Evolutionary conservation across 1,140 invertebrate species (phyloP), one percentile per base, ranked within the genome.

Genomic region (Drosophila dunni): DNA sequence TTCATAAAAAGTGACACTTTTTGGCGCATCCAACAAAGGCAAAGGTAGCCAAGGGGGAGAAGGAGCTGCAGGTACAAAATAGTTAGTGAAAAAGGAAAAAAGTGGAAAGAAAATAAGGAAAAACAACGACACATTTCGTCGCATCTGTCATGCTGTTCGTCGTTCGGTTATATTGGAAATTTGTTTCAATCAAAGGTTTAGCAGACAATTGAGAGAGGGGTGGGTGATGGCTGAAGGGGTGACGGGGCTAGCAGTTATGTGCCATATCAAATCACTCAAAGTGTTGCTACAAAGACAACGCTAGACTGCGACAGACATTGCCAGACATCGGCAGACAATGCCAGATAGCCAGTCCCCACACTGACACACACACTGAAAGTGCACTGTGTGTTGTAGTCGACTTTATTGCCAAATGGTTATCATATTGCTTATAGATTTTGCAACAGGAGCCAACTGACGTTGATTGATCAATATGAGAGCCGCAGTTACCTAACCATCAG

Each of bases 361-460:
- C 53, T 15, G 8, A 1, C 17, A 29, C 24, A 29, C 51, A 53
- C 53, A 40, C n/a, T 29, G 40, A 33, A 7, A 17, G 24, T 51
- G 65, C 50, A 29, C 24, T 29, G 24, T 57, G 11, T 48, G 57
- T 34, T 57, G 66, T 57, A 75, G 67, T 80, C 46, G 79, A 88
- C 79, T 88, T 88, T 88, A 88, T 88, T 88, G 84, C 67, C 77
- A 89, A 89, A 89, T 89, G 84, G 84, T 84, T 89, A 81, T 89
- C 84, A 89, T 89, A 89, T 89, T 89, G 84, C 88, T 89, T 89
- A 89, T 89, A 89, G 84, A 89, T 89, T 79, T 84, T 45, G 56
- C 48, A 58, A 58, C 69, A 44, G n/a, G 33, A 33, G 65, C 62
- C 74, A 67, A 72, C 78, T 89, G 84, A 89, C 84, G 83, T 82